Evolutionary conservation across 2,797 vertebrate species (phyloP).

Genomic region (Hyperoplus lanceolatus): DNA sequence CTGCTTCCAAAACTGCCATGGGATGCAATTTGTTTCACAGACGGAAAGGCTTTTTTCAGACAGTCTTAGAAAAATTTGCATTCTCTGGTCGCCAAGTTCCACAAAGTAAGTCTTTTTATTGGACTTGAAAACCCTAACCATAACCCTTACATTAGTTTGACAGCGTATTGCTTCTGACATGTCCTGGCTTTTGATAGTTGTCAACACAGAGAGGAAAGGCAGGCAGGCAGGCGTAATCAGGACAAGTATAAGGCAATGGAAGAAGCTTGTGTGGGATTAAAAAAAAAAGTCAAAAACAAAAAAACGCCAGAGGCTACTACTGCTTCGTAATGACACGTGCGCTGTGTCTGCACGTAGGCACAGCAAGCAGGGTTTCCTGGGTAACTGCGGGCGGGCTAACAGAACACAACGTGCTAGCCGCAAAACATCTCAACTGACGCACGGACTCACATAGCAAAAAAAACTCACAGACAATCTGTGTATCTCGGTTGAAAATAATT

Average conservation of each 20-base stretch:
- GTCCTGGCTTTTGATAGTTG: neutral
- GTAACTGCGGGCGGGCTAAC: constrained; percentile 4
- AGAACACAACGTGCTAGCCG: neutral
- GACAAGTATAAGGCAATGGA: neutral
- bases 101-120: constrained; percentile 27
- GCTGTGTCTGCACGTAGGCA: neutral
- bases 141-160: constrained; percentile 2
- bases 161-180: constrained; percentile 2
- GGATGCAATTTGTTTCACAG: constrained; percentile 21
- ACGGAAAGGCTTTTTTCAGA: neutral
- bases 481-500: neutral
- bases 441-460: neutral
- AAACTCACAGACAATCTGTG: neutral
- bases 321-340: constrained; percentile 2
- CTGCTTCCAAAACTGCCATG: constrained; percentile 11
- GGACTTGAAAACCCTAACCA: neutral
- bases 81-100: constrained; percentile 12
- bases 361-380: constrained; percentile 1
- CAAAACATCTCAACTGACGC: constrained; percentile 26
- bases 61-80: constrained; percentile 5
- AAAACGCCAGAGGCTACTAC: neutral
- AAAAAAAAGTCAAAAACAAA: constrained; percentile 8
- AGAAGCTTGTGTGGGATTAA: neutral
- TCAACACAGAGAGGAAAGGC: neutral
- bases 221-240: neutral